A percentile compares a stretch with the other conserved stretches of the same genome.
Conservation (phyloP, 2,113 vertebrate species). For the Cricetomys ansorgei region DNA sequence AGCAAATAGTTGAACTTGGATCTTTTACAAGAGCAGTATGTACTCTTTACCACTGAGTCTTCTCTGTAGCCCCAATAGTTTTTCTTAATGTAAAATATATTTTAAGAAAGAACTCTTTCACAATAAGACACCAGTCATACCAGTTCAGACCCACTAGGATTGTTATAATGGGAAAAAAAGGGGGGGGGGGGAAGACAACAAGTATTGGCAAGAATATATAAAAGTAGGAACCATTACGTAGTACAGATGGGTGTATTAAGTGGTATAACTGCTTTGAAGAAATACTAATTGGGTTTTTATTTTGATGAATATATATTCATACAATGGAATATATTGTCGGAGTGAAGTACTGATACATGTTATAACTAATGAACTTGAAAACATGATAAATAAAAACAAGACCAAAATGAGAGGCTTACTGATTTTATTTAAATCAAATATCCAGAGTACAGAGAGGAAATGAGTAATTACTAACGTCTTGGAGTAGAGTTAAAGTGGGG, state of each 20-base stretch:
- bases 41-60: not conserved
- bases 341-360: not conserved
- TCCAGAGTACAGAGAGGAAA: not conserved
- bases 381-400: not conserved
- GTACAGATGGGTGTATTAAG: not conserved
- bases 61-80: not conserved
- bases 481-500: not conserved
- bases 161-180: not conserved
- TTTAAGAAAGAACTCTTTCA: too few relatives aligned
- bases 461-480: not conserved
- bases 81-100: too few relatives aligned
- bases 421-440: slow-evolving; percentile 9
- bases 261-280: too few relatives aligned
- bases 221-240: not conserved
- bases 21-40: not conserved
- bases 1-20: not conserved
- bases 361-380: slow-evolving; percentile 5
- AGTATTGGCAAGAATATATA: not conserved
- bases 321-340: not conserved
- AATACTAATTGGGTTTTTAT: too few relatives aligned
- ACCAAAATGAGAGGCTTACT: not conserved
- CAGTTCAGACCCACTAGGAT: not conserved
- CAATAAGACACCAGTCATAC: not conserved
- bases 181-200: not conserved
- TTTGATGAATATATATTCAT: not conserved